These are phyloP conservation scores for Arothron firmamentum DNA, from an alignment of 2,113 vertebrate species.

Conservation along the genomic window DNA sequence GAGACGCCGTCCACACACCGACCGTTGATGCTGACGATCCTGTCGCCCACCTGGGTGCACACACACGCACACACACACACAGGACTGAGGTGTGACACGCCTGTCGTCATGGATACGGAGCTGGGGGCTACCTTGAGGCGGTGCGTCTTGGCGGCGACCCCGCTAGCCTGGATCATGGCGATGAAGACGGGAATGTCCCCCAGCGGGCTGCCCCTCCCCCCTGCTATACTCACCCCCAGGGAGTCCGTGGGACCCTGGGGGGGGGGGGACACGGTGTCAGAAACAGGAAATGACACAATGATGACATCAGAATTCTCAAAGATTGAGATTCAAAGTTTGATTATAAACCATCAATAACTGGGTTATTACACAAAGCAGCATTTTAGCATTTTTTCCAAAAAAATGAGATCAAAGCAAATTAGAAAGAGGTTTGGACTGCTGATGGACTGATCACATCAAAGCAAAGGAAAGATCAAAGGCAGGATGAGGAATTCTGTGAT, in stretches of 20 bases:
- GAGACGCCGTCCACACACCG: slow-evolving; percentile 85
- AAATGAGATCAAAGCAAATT: no score
- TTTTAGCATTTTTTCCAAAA: no score
- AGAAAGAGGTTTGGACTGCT: no score
- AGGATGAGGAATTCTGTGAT: background rate
- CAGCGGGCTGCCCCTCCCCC: slow-evolving; percentile 90
- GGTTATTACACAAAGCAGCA: no score
- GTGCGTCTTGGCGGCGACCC: slow-evolving; percentile 87
- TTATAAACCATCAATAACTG: no score
- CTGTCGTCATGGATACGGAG: slow-evolving; percentile 74
- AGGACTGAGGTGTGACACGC: slow-evolving; percentile 52
- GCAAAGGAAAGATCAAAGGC: background rate
- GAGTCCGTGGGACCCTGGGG: slow-evolving; percentile 83
- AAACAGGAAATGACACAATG: no score
- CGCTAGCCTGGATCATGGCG: slow-evolving; percentile 96
- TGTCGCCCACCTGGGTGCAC: slow-evolving; percentile 86
- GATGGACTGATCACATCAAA: no score
- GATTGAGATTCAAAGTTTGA: background rate
- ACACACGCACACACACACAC: slow-evolving; percentile 5
- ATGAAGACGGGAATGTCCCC: slow-evolving; percentile 95
- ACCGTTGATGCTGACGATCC: slow-evolving; percentile 91
- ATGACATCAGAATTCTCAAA: no score
- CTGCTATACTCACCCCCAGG: slow-evolving; percentile 93
- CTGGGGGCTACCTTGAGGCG: slow-evolving; percentile 78
- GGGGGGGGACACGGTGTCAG: background rate